phyloP scores from a whole-genome alignment of 2,888 invertebrate genomes.

The Orthonychiurus folsomi region DNA sequence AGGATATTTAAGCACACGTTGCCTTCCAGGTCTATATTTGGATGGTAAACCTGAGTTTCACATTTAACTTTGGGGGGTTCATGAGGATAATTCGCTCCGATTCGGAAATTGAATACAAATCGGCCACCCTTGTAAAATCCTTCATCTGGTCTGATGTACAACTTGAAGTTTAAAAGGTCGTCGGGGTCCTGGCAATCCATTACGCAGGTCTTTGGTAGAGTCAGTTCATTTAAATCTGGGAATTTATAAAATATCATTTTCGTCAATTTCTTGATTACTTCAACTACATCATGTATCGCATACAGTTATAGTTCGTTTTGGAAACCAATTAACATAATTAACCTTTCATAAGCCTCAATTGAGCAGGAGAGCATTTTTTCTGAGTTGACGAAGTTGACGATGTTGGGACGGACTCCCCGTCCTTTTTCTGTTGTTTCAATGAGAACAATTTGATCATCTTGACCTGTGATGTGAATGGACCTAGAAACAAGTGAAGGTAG shows the following conservation, averaged over 20 bases:
- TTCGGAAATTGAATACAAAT: conserved; percentile 94
- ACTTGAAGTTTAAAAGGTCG: conserved; percentile 89
- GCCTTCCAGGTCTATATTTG: conserved; percentile 95
- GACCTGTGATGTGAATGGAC: conserved; percentile 33
- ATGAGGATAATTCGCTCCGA: conserved; percentile 95
- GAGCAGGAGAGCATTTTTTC: conserved; percentile 93
- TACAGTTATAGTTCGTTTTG: neutral
- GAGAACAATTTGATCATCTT: conserved; percentile 97
- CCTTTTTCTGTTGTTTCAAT: conserved; percentile 96
- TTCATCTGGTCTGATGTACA: conserved; percentile 94
- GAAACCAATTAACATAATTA: conserved; percentile 7
- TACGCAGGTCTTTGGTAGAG: conserved; percentile 90
- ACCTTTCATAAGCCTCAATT: conserved; percentile 97
- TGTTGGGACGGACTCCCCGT: conserved; percentile 64
- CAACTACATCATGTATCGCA: neutral
- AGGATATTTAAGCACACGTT: conserved; percentile 96
- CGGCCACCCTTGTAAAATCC: conserved; percentile 90
- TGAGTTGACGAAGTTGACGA: conserved; percentile 51
- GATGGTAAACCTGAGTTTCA: conserved; percentile 94
- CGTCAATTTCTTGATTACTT: neutral
- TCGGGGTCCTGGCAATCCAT: conserved; percentile 95
- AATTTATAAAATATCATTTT: too few relatives aligned
- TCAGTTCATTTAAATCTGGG: conserved; percentile 90
- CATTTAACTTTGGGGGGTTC: conserved; percentile 98
- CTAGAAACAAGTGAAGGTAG: too few relatives aligned